Base-by-base conservation (phyloP, 2,113 vertebrate genomes). In the Pleuronectes platessa region DNA sequence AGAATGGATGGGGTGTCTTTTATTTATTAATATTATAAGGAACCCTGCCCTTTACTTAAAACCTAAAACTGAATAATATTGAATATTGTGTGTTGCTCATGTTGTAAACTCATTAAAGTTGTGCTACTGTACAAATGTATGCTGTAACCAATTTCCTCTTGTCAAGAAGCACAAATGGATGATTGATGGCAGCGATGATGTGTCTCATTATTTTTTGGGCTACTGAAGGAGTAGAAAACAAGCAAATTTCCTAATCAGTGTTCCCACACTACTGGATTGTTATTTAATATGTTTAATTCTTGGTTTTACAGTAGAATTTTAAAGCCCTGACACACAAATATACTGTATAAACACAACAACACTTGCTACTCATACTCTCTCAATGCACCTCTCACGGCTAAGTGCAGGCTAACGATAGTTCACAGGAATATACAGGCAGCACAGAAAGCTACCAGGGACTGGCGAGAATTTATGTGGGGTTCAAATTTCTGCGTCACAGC, bases 111-210 rank as follows among this genome's bases (percentile, higher is more conserved):
- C n/a, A 55, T 66, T 71, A 61, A 67, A 67, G 26, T 55, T 7
- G 13, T 66, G 21, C 49, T 40, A 61, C 47, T 59, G 13, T 73
- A 42, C 42, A 73, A 72, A 78, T 68, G 10, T 8, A 59, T 53
- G 45, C 20, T 68, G 63, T 31, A 23, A 68, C 18, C 15, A 23
- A 51, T 59, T 68, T 64, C 68, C 49, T 27, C 7, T 65, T 59
- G 53, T 76, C 62, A 68, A 11, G 21, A 62, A 18, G 7, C 26
- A 55, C 31, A 26, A 31, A 49, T 26, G 21, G 14, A 67, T 63
- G 73, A 63, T 9, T 56, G 68, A 72, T 68, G 35, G 27, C 23
- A 3, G 42, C 18, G 17, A 66, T 62, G 58, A 55, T 49, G 26
- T 66, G 55, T 54, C 47, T 45, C 6, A 26, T 31, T 55, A 45